Percentiles rank a stretch among this genome's conserved stretches.
Conservation (phyloP, 2,888 invertebrate genomes). For the Epicampocera succincta region DNA sequence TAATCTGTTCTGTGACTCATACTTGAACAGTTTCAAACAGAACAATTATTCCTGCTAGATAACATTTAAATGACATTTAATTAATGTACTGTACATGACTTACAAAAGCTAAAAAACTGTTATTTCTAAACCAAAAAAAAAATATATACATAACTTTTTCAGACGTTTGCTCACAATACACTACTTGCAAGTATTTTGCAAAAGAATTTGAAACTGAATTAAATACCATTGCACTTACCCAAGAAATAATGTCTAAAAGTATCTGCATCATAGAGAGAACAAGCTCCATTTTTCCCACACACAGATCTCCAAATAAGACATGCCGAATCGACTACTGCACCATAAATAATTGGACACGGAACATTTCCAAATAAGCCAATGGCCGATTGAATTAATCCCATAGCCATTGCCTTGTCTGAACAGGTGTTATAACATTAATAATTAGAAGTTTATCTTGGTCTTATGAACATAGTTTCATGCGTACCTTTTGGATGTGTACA, state of each 20-base stretch:
- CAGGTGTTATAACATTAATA: conserved; percentile 31
- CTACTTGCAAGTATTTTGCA: no score
- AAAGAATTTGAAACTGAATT: not conserved
- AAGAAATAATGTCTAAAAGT: conserved; percentile 92
- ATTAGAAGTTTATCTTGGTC: not conserved
- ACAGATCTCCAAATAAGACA: conserved; percentile 93
- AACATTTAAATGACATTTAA: no score
- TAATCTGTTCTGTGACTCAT: no score
- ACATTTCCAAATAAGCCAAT: conserved; percentile 96
- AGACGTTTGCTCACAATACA: no score
- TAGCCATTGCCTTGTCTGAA: conserved; percentile 94
- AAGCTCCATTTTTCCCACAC: conserved; percentile 91
- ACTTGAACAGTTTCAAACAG: no score
- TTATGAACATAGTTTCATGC: not conserved
- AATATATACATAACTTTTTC: no score
- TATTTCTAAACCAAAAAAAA: no score
- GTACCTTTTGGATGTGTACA: conserved; percentile 92
- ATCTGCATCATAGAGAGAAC: conserved; percentile 93
- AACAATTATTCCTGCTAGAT: no score
- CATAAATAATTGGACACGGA: conserved; percentile 97
- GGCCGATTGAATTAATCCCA: conserved; percentile 96
- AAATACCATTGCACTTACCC: conserved; percentile 83
- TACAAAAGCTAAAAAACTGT: no score
- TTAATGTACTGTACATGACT: no score
- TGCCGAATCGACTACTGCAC: conserved; percentile 94